These are phyloP conservation scores for Ispidina picta DNA, from an alignment of 2,797 vertebrate species.

Conservation along the genomic window DNA sequence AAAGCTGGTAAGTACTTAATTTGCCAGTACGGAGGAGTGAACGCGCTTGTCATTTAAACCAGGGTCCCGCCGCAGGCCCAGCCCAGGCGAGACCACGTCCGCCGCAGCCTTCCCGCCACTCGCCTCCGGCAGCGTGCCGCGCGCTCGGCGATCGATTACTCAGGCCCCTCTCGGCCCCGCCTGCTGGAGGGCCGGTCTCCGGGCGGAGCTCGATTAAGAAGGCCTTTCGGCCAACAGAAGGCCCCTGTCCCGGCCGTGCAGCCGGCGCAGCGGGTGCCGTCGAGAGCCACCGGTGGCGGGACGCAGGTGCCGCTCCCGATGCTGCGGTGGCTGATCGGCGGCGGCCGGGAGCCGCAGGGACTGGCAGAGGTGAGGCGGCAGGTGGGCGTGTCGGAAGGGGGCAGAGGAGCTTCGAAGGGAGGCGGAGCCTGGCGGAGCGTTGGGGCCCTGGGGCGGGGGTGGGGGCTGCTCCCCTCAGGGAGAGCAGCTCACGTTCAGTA, in stretches of 20 bases:
- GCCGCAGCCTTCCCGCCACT: too few relatives aligned
- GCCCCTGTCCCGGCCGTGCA: rapidly evolving
- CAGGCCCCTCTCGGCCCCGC: not conserved
- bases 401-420: not conserved
- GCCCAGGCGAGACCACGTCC: too few relatives aligned
- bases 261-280: rapidly evolving
- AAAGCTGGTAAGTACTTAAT: rapidly evolving
- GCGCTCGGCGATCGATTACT: constrained; percentile 5
- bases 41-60: rapidly evolving
- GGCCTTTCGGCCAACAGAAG: not conserved
- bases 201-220: not conserved
- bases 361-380: constrained; percentile 82
- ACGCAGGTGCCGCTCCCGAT: constrained; percentile 57
- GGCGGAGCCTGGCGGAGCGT: not conserved
- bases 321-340: constrained; percentile 94
- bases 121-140: rapidly evolving
- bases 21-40: rapidly evolving
- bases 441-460: too few relatives aligned
- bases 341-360: constrained; percentile 86
- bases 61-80: too few relatives aligned
- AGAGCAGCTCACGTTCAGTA: rapidly evolving
- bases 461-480: rapidly evolving
- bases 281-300: not conserved
- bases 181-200: not conserved
- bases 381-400: not conserved